Conservation (phyloP, 2,113 vertebrate genomes). For the Pholis gunnellus region DNA sequence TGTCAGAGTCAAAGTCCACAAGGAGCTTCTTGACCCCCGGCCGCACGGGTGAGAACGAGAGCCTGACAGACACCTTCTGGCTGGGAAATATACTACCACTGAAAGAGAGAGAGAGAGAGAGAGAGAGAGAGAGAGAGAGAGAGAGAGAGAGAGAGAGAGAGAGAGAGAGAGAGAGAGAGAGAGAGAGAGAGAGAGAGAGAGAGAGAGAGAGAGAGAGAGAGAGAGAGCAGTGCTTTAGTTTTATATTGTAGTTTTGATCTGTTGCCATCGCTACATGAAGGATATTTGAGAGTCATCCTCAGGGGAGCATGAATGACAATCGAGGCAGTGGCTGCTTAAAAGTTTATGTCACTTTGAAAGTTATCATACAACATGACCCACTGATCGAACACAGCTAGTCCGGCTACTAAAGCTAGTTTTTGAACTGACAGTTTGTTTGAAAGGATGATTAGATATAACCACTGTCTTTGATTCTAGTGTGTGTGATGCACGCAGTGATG, state of each 20-base stretch:
- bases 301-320: background rate
- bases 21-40: constrained; percentile 80
- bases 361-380: background rate
- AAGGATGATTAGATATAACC: background rate
- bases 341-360: background rate
- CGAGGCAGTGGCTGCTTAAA: background rate
- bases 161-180: no score
- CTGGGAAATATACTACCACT: constrained; percentile 78
- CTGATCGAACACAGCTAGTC: background rate
- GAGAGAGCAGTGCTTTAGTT: no score
- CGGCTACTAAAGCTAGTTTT: background rate
- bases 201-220: no score
- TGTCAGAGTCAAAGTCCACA: constrained; percentile 85
- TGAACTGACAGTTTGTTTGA: background rate
- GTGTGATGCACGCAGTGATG: background rate
- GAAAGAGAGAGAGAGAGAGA: constrained; percentile 11
- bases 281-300: background rate
- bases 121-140: background rate
- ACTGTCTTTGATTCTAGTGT: background rate
- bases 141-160: background rate
- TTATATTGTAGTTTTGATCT: background rate
- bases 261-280: background rate
- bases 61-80: constrained; percentile 70
- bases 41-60: constrained; percentile 78
- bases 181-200: no score